Percentiles rank a stretch among this genome's conserved stretches.
Evolutionary conservation across 2,797 vertebrate genomes (phyloP).

Genomic region (Pelochelys cantorii): DNA sequence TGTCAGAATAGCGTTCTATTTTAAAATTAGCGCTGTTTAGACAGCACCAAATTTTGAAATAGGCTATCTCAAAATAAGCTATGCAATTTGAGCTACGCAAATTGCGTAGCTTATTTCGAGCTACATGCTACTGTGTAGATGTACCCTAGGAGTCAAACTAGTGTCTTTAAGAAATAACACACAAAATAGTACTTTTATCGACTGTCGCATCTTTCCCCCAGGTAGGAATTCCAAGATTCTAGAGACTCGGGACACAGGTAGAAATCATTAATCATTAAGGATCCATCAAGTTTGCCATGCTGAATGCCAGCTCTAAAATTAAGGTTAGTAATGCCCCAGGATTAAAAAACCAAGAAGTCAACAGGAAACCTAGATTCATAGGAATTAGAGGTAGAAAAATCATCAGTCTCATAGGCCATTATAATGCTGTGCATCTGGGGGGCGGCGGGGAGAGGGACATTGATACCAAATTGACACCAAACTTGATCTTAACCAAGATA

Average conservation of each 20-base stretch:
- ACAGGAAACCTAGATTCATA: neutral
- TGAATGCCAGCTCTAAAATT: constrained; percentile 89
- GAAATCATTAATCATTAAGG: constrained; percentile 79
- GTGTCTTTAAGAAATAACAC: neutral
- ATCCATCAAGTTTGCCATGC: constrained; percentile 84
- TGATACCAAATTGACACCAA: neutral
- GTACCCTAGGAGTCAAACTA: neutral
- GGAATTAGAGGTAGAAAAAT: neutral
- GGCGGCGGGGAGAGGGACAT: neutral
- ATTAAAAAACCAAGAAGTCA: neutral
- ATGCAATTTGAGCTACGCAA: too few species aligned
- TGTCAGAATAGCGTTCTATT: too few species aligned
- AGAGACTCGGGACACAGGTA: constrained; percentile 78
- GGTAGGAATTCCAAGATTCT: constrained; percentile 78
- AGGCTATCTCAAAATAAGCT: too few species aligned
- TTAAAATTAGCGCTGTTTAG: too few species aligned
- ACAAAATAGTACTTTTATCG: neutral
- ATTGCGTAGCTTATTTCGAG: too few species aligned
- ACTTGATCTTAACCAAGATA: neutral
- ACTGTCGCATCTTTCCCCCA: neutral
- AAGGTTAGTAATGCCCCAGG: constrained; percentile 75
- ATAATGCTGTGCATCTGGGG: neutral
- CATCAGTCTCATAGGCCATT: neutral
- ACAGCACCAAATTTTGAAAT: too few species aligned
- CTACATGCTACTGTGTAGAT: too few species aligned